A percentile compares a stretch with the other conserved stretches of the same genome.
These are phyloP conservation scores for Staurois parvus DNA, from an alignment of 2,797 vertebrate genomes.

Conservation along the genomic window DNA sequence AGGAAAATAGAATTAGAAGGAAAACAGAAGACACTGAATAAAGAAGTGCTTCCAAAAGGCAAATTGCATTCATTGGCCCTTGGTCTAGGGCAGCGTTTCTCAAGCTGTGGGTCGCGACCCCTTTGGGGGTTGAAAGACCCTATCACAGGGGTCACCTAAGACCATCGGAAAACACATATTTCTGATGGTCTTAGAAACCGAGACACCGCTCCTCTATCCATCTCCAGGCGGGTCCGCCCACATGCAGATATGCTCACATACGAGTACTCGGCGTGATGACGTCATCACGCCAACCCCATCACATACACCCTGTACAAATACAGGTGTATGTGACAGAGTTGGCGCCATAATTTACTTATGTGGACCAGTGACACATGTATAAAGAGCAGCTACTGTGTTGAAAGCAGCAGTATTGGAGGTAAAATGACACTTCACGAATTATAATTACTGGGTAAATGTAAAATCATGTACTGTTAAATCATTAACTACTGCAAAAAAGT, in stretches of 20 bases:
- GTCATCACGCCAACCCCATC: neutral
- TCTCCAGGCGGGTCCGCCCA: neutral
- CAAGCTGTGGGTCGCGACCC: no score
- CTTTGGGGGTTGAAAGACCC: no score
- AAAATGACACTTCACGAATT: neutral
- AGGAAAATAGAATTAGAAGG: no score
- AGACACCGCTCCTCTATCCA: neutral
- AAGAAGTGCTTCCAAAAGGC: no score
- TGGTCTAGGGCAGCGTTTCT: no score
- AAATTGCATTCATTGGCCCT: no score
- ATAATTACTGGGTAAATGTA: no score
- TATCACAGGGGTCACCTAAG: no score
- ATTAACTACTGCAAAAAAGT: no score
- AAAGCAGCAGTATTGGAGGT: constrained; percentile 4
- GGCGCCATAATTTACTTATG: neutral
- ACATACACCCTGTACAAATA: neutral
- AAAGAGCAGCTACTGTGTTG: neutral
- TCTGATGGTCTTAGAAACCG: neutral
- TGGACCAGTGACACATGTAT: neutral
- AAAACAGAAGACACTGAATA: no score
- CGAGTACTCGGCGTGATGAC: neutral
- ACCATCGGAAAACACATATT: no score
- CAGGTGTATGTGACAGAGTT: neutral
- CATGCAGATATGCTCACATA: neutral
- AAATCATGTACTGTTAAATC: no score